These are phyloP conservation scores for Phenganax stokvisi DNA, from an alignment of 92 coral and sea anemone species.

Conservation along the genomic window DNA sequence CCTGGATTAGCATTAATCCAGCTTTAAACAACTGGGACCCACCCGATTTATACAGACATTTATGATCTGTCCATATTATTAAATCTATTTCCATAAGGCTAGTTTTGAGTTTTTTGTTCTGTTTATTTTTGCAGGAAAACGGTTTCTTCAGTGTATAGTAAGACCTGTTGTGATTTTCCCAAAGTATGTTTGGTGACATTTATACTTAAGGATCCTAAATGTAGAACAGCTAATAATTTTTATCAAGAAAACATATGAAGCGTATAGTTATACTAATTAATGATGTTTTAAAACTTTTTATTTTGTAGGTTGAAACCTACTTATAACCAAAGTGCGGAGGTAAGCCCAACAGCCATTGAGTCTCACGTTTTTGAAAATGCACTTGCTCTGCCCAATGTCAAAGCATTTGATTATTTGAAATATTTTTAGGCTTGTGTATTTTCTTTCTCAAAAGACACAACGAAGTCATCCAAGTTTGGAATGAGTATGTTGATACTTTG, in stretches of 20 bases:
- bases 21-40: too few species aligned
- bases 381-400: neutral
- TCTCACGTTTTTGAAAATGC: too few species aligned
- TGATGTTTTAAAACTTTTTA: neutral
- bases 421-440: constrained; percentile 3
- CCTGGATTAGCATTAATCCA: too few species aligned
- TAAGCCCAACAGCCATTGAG: neutral
- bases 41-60: too few species aligned
- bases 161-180: constrained; percentile 79
- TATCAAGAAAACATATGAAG: neutral
- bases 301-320: constrained; percentile 30
- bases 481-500: neutral
- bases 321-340: constrained; percentile 20
- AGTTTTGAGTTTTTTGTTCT: neutral
- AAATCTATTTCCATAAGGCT: too few species aligned
- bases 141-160: constrained; percentile 65
- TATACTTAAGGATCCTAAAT: neutral
- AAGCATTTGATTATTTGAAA: too few species aligned
- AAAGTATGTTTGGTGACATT: constrained; percentile 45
- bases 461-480: constrained; percentile 15
- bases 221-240: neutral
- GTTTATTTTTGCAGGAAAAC: constrained; percentile 55
- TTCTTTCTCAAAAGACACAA: constrained; percentile 27
- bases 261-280: neutral
- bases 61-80: too few species aligned